These are phyloP conservation scores for Sebastes ruberrimus DNA, from an alignment of 2,797 vertebrate species.

Conservation along the genomic window DNA sequence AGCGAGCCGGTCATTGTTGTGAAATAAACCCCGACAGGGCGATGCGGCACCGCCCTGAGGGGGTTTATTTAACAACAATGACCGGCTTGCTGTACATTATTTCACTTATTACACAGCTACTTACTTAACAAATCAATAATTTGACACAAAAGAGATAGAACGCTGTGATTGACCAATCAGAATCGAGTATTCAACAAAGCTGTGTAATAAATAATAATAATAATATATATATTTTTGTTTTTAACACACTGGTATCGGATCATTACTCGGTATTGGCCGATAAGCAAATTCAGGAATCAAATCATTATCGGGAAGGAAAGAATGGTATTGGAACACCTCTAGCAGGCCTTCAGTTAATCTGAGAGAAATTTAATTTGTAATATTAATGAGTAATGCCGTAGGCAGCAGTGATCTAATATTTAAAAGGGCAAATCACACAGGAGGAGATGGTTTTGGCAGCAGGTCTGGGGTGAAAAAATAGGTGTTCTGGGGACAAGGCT, in stretches of 20 bases:
- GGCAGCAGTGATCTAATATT: constrained; percentile 40
- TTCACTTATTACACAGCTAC: fast-evolving
- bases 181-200: too few species aligned
- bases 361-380: constrained; percentile 18
- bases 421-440: constrained; percentile 50
- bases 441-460: constrained; percentile 28
- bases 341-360: background rate
- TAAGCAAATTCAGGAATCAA: background rate
- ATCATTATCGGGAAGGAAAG: background rate
- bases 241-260: too few species aligned
- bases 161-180: fast-evolving
- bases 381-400: constrained; percentile 1
- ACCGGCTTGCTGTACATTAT: too few species aligned
- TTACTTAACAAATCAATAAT: too few species aligned
- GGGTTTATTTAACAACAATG: too few species aligned
- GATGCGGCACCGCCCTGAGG: fast-evolving
- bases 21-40: too few species aligned
- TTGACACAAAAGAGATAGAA: too few species aligned
- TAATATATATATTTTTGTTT: too few species aligned
- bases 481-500: constrained; percentile 44
- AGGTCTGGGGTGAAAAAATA: constrained; percentile 26
- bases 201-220: too few species aligned
- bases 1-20: too few species aligned
- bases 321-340: background rate
- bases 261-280: background rate